Evolutionary conservation across 2,888 invertebrate genomes (phyloP).

Genomic region (Sarcophaga carnaria): DNA sequence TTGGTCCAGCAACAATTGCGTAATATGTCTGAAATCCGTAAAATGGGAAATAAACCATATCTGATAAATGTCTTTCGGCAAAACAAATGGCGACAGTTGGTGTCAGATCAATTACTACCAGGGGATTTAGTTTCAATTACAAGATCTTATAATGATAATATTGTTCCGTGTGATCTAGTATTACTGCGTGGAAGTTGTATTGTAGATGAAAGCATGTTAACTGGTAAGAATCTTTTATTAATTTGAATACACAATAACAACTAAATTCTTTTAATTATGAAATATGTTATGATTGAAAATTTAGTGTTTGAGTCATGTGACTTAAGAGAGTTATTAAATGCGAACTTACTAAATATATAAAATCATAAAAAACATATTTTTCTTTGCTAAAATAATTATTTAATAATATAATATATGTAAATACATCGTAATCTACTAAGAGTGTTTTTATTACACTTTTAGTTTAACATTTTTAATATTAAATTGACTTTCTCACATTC

Average conservation of each 20-base stretch:
- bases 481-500: no score
- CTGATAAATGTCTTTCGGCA: slow-evolving; percentile 94
- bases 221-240: slow-evolving; percentile 88
- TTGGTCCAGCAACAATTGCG: slow-evolving; percentile 98
- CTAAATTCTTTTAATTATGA: no score
- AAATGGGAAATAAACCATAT: slow-evolving; percentile 99
- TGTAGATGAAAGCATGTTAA: slow-evolving; percentile 99
- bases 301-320: no score
- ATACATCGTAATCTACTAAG: no score
- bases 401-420: no score
- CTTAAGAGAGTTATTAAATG: no score
- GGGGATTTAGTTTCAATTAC: slow-evolving; percentile 98
- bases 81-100: slow-evolving; percentile 92
- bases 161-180: slow-evolving; percentile 98
- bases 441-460: no score
- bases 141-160: slow-evolving; percentile 92
- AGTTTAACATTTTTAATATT: no score
- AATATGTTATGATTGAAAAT: no score
- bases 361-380: no score
- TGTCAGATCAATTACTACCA: slow-evolving; percentile 94
- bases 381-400: no score
- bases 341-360: no score
- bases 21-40: slow-evolving; percentile 99
- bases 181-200: slow-evolving; percentile 97
- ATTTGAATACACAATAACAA: background rate